Conservation (phyloP, 1,140 invertebrate genomes). For the Penaeus indicus region DNA sequence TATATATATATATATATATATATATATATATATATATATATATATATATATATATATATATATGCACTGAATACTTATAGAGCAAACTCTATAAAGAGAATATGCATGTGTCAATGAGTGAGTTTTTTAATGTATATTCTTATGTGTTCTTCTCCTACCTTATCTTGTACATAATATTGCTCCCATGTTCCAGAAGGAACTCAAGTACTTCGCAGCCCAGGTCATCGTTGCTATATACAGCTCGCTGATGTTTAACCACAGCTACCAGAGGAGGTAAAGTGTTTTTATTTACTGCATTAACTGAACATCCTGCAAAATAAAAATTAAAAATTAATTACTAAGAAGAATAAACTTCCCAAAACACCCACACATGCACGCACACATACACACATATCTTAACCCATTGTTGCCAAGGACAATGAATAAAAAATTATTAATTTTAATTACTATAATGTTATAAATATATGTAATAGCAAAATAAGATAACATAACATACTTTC, state of each 20-base stretch:
- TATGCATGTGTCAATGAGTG: not conserved
- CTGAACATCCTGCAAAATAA: conserved; percentile 31
- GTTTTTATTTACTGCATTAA: conserved; percentile 16
- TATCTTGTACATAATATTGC: conserved; percentile 41
- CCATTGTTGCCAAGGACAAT: too few relatives aligned
- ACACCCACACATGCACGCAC: not conserved
- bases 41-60: too few relatives aligned
- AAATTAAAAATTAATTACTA: not conserved
- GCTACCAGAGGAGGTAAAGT: conserved; percentile 46
- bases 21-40: too few relatives aligned
- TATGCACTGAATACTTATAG: too few relatives aligned
- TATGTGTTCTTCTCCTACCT: not conserved
- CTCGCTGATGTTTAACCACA: conserved; percentile 37
- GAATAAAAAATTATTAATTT: too few relatives aligned
- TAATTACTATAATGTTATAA: too few relatives aligned
- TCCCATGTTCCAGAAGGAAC: conserved; percentile 28
- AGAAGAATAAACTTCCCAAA: not conserved
- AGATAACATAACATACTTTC: too few relatives aligned
- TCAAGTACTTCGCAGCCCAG: conserved; percentile 29
- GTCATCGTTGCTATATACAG: not conserved
- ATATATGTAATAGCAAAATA: too few relatives aligned
- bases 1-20: too few relatives aligned
- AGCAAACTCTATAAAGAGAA: too few relatives aligned
- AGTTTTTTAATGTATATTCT: not conserved
- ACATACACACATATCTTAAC: not conserved